phyloP scores from a whole-genome alignment of 1,140 invertebrate species.

The Rhyacophila brunnea region DNA sequence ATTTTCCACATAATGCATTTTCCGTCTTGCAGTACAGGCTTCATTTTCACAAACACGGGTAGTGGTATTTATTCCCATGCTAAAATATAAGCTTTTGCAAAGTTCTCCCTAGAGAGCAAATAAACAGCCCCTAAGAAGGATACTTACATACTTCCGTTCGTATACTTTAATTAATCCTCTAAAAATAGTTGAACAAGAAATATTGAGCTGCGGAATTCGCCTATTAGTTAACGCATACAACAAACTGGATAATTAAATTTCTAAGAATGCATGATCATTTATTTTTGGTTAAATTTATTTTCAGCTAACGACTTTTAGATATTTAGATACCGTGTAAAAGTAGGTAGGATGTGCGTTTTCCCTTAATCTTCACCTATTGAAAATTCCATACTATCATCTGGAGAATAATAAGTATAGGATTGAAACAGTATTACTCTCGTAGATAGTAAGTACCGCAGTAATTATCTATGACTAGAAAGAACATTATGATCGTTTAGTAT shows the following conservation, averaged over 20 bases:
- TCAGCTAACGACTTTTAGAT: too few species aligned
- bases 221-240: slow-evolving; percentile 12
- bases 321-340: too few species aligned
- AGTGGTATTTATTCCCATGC: not conserved
- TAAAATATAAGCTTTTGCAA: slow-evolving; percentile 7
- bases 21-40: not conserved
- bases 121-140: slow-evolving; percentile 10
- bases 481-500: too few species aligned
- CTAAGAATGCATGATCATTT: too few species aligned
- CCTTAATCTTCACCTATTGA: too few species aligned
- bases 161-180: slow-evolving; percentile 31
- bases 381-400: too few species aligned
- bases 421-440: too few species aligned
- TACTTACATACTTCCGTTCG: slow-evolving; percentile 15
- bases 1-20: not conserved
- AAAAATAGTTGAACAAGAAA: slow-evolving; percentile 32
- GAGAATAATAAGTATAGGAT: too few species aligned
- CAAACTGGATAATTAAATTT: not conserved
- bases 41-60: not conserved
- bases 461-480: too few species aligned
- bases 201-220: slow-evolving; percentile 23
- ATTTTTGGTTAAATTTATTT: too few species aligned
- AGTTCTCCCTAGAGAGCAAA: slow-evolving; percentile 16
- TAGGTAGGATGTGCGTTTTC: too few species aligned
- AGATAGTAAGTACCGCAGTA: too few species aligned